A percentile compares a stretch with the other conserved stretches of the same genome.
Conservation (phyloP, 2,888 invertebrate species). For the Calameuta pallipes region DNA sequence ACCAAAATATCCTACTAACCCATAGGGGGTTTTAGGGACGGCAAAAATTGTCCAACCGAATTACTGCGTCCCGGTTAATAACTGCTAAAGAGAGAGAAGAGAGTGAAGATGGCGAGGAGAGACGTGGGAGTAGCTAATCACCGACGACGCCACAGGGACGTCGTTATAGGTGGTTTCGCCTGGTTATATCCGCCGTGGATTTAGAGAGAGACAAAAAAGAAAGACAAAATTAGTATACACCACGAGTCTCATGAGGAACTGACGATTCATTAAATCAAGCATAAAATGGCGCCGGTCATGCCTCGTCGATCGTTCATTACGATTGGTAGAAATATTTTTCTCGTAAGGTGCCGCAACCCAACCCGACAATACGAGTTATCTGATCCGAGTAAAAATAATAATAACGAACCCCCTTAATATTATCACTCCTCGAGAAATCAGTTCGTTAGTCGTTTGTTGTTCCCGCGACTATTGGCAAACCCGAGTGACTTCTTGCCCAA, state of each 20-base stretch:
- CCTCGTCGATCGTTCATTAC: no score
- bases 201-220: not conserved
- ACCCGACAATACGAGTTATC: not conserved
- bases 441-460: not conserved
- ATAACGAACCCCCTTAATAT: not conserved
- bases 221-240: not conserved
- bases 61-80: not conserved
- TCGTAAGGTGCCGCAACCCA: no score
- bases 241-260: not conserved
- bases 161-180: not conserved
- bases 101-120: constrained; percentile 19
- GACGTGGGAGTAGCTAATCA: constrained; percentile 49
- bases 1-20: not conserved
- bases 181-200: not conserved
- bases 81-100: not conserved
- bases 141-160: constrained; percentile 39
- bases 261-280: no score
- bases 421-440: not conserved
- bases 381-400: not conserved
- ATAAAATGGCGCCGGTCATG: no score
- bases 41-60: not conserved
- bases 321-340: no score
- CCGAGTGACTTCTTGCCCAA: not conserved
- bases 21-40: not conserved
- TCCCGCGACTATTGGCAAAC: not conserved